Conservation (phyloP, 2,888 invertebrate genomes). For the Beris chalybata region DNA sequence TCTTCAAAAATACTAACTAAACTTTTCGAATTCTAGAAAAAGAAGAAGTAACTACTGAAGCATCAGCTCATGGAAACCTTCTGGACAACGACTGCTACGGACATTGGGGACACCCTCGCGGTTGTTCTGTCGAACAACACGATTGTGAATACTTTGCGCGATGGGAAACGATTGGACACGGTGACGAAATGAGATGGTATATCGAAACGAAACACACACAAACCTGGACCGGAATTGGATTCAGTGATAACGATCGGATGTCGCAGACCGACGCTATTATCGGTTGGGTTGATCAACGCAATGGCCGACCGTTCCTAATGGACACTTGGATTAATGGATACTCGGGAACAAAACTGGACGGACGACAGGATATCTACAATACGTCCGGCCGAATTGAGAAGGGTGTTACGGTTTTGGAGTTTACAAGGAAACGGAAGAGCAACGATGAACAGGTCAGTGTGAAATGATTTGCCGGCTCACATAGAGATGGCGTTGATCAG, state of each 20-base stretch:
- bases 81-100: conserved; percentile 68
- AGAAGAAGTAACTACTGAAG: conserved; percentile 56
- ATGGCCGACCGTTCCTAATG: conserved; percentile 80
- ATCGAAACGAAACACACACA: conserved; percentile 76
- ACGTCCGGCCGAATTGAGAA: conserved; percentile 70
- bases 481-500: no score
- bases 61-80: conserved; percentile 52
- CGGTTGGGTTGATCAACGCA: conserved; percentile 79
- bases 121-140: conserved; percentile 65
- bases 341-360: conserved; percentile 71
- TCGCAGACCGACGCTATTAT: conserved; percentile 85
- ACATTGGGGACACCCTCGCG: conserved; percentile 74
- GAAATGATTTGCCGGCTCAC: background rate
- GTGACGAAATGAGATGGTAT: conserved; percentile 78
- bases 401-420: conserved; percentile 76
- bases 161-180: conserved; percentile 74
- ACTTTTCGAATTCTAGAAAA: conserved; percentile 53
- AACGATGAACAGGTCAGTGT: conserved; percentile 60
- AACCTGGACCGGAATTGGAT: conserved; percentile 89
- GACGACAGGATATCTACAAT: conserved; percentile 72
- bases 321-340: conserved; percentile 87
- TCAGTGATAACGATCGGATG: conserved; percentile 83
- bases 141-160: conserved; percentile 78
- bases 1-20: conserved; percentile 8
- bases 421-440: conserved; percentile 75